These are phyloP conservation scores for Austrofundulus limnaeus DNA, from an alignment of 2,113 vertebrate species.

Conservation along the genomic window DNA sequence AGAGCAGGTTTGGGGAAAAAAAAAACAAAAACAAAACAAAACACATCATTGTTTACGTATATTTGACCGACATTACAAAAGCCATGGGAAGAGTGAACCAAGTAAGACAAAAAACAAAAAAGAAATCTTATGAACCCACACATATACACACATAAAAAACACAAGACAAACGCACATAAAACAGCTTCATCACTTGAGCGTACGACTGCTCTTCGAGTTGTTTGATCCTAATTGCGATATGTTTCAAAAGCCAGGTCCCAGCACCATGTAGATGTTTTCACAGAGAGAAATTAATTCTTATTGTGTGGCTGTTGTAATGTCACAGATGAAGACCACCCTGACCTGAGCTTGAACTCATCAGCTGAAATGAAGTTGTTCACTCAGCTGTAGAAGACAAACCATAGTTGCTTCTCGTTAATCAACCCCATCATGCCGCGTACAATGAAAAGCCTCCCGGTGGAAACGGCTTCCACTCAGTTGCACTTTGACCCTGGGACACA, in stretches of 20 bases:
- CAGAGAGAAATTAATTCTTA: constrained; percentile 93
- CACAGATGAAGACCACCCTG: constrained; percentile 94
- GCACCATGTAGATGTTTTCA: constrained; percentile 66
- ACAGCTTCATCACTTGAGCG: constrained; percentile 20
- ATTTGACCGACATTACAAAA: constrained; percentile 64
- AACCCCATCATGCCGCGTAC: constrained; percentile 82
- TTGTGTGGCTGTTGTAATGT: constrained; percentile 84
- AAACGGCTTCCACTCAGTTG: constrained; percentile 75
- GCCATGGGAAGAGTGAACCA: constrained; percentile 41
- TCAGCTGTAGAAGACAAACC: constrained; percentile 99
- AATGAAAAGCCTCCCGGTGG: constrained; percentile 67
- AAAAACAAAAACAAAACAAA: constrained; percentile 64
- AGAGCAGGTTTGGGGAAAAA: constrained; percentile 60
- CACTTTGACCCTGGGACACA: constrained; percentile 86
- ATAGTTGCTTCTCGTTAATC: constrained; percentile 91
- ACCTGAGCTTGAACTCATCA: constrained; percentile 98
- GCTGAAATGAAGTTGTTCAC: constrained; percentile 99
- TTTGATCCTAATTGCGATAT: constrained; percentile 73
- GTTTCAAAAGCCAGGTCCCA: constrained; percentile 65
- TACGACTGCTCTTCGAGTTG: constrained; percentile 42
- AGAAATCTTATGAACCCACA: neutral
- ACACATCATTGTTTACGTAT: constrained; percentile 67
- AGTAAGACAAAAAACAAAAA: neutral
- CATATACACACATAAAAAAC: constrained; percentile 4
- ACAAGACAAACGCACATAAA: constrained; percentile 1